A percentile compares a stretch with the other conserved stretches of the same genome.
Conservation (phyloP, 2,888 invertebrate genomes). For the Ochropacha duplaris region DNA sequence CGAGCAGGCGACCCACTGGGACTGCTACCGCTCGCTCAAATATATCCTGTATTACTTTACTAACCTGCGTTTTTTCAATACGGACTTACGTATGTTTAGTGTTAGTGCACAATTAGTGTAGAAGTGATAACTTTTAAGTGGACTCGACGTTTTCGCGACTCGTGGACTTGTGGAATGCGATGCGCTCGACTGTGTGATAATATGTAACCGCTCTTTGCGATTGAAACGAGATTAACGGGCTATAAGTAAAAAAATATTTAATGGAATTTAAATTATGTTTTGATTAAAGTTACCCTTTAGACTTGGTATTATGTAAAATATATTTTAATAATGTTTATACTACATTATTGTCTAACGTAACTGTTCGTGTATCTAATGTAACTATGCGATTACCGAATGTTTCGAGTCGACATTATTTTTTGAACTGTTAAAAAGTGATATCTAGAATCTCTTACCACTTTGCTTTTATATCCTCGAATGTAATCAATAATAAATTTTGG, state of each 20-base stretch:
- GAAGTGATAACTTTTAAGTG: slow-evolving; percentile 41
- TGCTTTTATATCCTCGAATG: slow-evolving; percentile 42
- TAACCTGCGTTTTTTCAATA: slow-evolving; percentile 47
- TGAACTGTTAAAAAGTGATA: slow-evolving; percentile 33
- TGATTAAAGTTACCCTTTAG: slow-evolving; percentile 61
- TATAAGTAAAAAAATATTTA: slow-evolving; percentile 57
- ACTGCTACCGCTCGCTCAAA: slow-evolving; percentile 44
- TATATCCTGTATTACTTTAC: slow-evolving; percentile 32
- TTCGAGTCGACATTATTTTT: slow-evolving; percentile 8
- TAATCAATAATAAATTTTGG: slow-evolving; percentile 48
- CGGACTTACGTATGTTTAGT: slow-evolving; percentile 43
- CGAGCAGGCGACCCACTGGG: slow-evolving; percentile 60
- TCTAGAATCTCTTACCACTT: slow-evolving; percentile 46
- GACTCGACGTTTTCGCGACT: slow-evolving; percentile 11
- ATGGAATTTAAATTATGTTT: slow-evolving; percentile 54
- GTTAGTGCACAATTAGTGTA: slow-evolving; percentile 64
- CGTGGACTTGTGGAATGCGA: slow-evolving; percentile 7
- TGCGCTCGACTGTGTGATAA: slow-evolving; percentile 1
- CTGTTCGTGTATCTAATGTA: too few species aligned
- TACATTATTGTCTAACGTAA: slow-evolving; percentile 19
- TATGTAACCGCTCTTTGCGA: slow-evolving; percentile 6
- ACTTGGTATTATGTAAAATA: slow-evolving; percentile 51
- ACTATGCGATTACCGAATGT: slow-evolving; percentile 19
- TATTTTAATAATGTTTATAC: slow-evolving; percentile 61
- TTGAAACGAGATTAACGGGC: slow-evolving; percentile 37